Percentiles rank a stretch among this genome's conserved stretches.
These are phyloP conservation scores for Agrochola macilenta DNA, from an alignment of 2,888 invertebrate genomes.

Conservation along the genomic window DNA sequence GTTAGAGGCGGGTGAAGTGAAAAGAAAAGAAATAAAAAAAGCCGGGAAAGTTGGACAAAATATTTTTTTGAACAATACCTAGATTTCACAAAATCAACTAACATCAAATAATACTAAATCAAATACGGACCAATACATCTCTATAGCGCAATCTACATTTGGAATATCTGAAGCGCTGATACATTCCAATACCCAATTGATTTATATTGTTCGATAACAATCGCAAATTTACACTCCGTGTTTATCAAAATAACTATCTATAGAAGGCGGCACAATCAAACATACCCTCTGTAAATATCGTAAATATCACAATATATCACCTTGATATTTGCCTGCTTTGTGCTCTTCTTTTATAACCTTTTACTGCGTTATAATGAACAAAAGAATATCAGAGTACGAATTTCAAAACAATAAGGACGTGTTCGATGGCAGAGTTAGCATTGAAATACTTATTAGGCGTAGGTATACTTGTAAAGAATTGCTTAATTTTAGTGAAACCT, in stretches of 20 bases:
- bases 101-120: conserved; percentile 50
- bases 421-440: conserved; percentile 34
- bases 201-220: conserved; percentile 81
- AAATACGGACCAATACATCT: conserved; percentile 42
- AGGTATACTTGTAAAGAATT: conserved; percentile 32
- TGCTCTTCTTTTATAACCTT: conserved; percentile 71
- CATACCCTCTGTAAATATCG: conserved; percentile 51
- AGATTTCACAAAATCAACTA: conserved; percentile 34
- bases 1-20: not conserved
- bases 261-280: conserved; percentile 46
- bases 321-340: conserved; percentile 76
- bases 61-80: not conserved
- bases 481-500: conserved; percentile 34
- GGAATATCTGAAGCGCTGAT: conserved; percentile 59
- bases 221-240: conserved; percentile 72
- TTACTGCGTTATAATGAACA: conserved; percentile 60
- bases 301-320: conserved; percentile 66
- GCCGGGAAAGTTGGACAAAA: not conserved
- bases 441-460: conserved; percentile 49
- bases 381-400: conserved; percentile 69
- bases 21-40: too few species aligned
- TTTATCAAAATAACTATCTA: conserved; percentile 68
- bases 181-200: conserved; percentile 74
- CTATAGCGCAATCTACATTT: conserved; percentile 58
- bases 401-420: conserved; percentile 67